Evolutionary conservation across 2,888 invertebrate genomes (phyloP).

Genomic region (Drosophila limbata): DNA sequence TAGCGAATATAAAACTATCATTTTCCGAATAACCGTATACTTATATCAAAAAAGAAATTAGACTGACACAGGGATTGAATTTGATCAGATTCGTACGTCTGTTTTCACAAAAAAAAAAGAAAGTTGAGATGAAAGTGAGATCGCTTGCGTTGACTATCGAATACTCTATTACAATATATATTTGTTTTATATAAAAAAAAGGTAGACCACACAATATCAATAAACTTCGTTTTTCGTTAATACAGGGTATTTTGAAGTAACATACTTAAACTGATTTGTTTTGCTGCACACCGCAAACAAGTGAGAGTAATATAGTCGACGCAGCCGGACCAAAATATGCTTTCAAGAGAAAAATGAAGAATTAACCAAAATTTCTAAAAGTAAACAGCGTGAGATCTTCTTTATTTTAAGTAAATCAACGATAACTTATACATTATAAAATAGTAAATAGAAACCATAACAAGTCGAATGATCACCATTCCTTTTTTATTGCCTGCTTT

Average conservation of each 20-base stretch:
- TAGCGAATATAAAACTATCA: constrained; percentile 6
- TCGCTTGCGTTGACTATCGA: not conserved
- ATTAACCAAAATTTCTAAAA: not conserved
- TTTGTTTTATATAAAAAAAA: not conserved
- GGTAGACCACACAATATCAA: not conserved
- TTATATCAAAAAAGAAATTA: constrained; percentile 7
- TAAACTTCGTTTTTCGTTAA: not conserved
- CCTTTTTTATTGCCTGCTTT: constrained; percentile 6
- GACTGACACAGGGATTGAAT: constrained; percentile 8
- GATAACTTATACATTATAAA: not conserved
- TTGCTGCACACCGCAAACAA: constrained; percentile 1
- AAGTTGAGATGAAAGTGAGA: constrained; percentile 4
- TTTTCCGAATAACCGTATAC: constrained; percentile 8
- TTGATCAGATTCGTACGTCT: not conserved
- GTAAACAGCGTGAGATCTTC: not conserved
- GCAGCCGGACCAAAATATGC: not conserved
- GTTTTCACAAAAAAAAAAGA: constrained; percentile 13
- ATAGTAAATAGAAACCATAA: not conserved
- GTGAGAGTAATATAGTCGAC: not conserved
- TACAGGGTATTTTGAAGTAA: not conserved
- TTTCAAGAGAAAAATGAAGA: not conserved
- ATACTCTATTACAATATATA: constrained; percentile 1
- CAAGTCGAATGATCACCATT: constrained; percentile 1
- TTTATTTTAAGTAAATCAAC: not conserved
- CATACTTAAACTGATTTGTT: not conserved